A percentile compares a stretch with the other conserved stretches of the same genome.
These are phyloP conservation scores for Triplophysa dalaica DNA, from an alignment of 2,113 vertebrate species.

Conservation along the genomic window DNA sequence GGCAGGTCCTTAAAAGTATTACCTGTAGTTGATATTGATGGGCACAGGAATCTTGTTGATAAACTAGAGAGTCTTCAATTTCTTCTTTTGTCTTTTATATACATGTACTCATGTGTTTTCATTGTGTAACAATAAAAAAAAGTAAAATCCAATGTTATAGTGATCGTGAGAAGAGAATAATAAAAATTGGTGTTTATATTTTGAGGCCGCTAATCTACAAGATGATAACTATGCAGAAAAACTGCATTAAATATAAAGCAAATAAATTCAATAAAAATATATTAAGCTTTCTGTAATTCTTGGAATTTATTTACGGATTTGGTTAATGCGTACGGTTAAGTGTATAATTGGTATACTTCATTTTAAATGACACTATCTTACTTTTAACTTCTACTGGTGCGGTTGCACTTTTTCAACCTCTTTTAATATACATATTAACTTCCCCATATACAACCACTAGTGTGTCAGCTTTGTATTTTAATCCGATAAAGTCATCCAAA, in stretches of 20 bases:
- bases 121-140: slow-evolving; percentile 29
- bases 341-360: neutral
- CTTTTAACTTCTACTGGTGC: neutral
- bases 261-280: slow-evolving; percentile 51
- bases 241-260: slow-evolving; percentile 21
- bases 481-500: neutral
- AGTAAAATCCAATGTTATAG: slow-evolving; percentile 21
- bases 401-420: neutral
- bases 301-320: slow-evolving; percentile 13
- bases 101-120: slow-evolving; percentile 41
- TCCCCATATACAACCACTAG: neutral
- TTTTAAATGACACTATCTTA: neutral
- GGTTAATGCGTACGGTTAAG: neutral
- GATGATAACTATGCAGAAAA: slow-evolving; percentile 28
- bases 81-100: slow-evolving; percentile 53
- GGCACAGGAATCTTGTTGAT: slow-evolving; percentile 63
- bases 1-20: slow-evolving; percentile 66
- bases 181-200: slow-evolving; percentile 46
- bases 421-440: neutral
- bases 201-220: slow-evolving; percentile 39
- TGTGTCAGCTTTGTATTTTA: neutral
- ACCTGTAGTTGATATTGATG: slow-evolving; percentile 63
- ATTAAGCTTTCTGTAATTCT: slow-evolving; percentile 49
- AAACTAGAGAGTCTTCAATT: slow-evolving; percentile 39
- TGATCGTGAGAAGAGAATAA: slow-evolving; percentile 13